Evolutionary conservation across 1,140 invertebrate genomes (phyloP).

Genomic region (Drosophila micromelanica): DNA sequence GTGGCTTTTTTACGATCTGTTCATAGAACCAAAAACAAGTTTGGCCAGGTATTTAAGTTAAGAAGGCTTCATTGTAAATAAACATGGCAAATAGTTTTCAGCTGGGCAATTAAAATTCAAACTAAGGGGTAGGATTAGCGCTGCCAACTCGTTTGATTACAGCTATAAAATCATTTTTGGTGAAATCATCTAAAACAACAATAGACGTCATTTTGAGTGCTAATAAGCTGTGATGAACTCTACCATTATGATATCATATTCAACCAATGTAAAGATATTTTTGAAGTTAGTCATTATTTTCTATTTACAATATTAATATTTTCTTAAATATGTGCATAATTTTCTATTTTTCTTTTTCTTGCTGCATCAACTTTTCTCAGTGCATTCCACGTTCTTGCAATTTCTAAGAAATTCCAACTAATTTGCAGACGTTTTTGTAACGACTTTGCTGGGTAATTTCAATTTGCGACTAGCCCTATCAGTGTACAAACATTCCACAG

Average conservation of each 20-base stretch:
- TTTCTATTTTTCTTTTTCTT: background rate
- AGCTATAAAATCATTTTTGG: background rate
- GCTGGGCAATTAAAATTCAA: background rate
- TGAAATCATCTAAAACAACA: background rate
- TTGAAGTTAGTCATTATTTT: no score
- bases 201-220: background rate
- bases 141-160: background rate
- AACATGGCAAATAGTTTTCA: slow-evolving; percentile 4
- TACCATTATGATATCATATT: background rate
- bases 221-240: background rate
- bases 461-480: slow-evolving; percentile 51
- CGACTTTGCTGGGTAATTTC: slow-evolving; percentile 37
- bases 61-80: slow-evolving; percentile 17
- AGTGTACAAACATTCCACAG: slow-evolving; percentile 26
- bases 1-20: slow-evolving; percentile 31
- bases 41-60: slow-evolving; percentile 31
- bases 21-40: slow-evolving; percentile 45
- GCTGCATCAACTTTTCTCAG: slow-evolving; percentile 20
- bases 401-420: slow-evolving; percentile 18
- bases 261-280: background rate
- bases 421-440: background rate
- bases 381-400: slow-evolving; percentile 24
- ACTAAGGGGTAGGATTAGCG: background rate
- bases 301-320: no score
- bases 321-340: no score